Percentiles rank a stretch among this genome's conserved stretches.
Conservation (phyloP, 2,113 vertebrate species). For the Emberiza fucata region DNA sequence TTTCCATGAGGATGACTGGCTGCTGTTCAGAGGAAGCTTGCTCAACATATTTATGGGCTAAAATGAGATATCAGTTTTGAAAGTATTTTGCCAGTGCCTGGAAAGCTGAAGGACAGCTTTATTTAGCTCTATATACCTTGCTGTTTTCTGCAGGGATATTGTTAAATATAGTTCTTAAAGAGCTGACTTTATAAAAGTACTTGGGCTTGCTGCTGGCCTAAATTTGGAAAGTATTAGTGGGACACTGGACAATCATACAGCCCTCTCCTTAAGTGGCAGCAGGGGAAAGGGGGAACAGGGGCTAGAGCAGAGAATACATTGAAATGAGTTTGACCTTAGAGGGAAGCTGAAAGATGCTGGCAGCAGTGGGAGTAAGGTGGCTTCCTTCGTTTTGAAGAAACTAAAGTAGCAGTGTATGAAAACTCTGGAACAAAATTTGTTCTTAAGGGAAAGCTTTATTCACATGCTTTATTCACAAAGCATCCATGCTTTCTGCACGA, state of each 20-base stretch:
- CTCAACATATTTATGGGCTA: not conserved
- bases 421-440: not conserved
- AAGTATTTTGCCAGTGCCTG: not conserved
- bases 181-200: not conserved
- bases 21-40: not conserved
- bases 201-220: not conserved
- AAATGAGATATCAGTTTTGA: not conserved
- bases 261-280: fast-evolving
- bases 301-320: not conserved
- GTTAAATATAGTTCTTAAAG: not conserved
- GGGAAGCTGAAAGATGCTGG: not conserved
- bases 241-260: not conserved
- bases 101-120: not conserved
- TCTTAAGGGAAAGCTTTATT: not conserved
- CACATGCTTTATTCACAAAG: not conserved
- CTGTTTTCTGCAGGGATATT: not conserved
- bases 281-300: not conserved
- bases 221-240: not conserved
- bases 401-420: not conserved
- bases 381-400: not conserved
- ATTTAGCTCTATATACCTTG: not conserved
- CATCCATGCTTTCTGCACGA: not conserved
- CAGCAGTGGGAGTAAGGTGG: not conserved
- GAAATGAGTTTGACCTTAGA: not conserved
- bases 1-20: not conserved